These are phyloP conservation scores for Lagodon rhomboides DNA, from an alignment of 2,797 vertebrate species.

Conservation along the genomic window DNA sequence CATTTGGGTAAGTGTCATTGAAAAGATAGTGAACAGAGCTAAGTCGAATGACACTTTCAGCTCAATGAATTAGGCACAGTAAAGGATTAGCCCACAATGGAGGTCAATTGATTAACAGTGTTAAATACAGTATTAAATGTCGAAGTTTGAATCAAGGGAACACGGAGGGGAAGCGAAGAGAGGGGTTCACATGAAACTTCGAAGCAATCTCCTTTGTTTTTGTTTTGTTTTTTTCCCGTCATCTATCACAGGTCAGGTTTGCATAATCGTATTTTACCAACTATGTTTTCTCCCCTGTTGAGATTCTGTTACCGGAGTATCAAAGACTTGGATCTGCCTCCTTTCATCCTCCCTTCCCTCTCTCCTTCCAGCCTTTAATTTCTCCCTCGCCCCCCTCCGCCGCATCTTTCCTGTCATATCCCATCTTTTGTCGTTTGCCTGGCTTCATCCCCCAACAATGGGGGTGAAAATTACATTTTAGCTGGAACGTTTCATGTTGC, in stretches of 20 bases:
- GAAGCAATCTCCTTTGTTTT: slow-evolving; percentile 31
- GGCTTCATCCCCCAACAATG: slow-evolving; percentile 80
- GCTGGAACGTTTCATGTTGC: slow-evolving; percentile 79
- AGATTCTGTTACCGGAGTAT: slow-evolving; percentile 64
- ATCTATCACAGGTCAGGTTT: slow-evolving; percentile 87
- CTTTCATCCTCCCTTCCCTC: slow-evolving; percentile 70
- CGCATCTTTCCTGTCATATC: slow-evolving; percentile 77
- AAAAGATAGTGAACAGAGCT: slow-evolving; percentile 79
- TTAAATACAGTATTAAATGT: slow-evolving; percentile 72
- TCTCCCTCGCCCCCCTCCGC: slow-evolving; percentile 33
- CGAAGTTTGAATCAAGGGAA: slow-evolving; percentile 69
- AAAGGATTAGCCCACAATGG: slow-evolving; percentile 82
- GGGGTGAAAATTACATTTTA: slow-evolving; percentile 85
- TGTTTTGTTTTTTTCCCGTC: slow-evolving; percentile 2
- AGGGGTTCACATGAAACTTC: slow-evolving; percentile 34
- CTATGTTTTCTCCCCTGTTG: slow-evolving; percentile 53
- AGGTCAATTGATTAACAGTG: slow-evolving; percentile 84
- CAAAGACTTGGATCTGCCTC: slow-evolving; percentile 65
- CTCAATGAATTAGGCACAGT: slow-evolving; percentile 83
- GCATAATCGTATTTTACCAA: slow-evolving; percentile 74
- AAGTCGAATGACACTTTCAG: slow-evolving; percentile 78
- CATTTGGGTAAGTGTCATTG: slow-evolving; percentile 83
- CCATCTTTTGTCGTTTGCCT: slow-evolving; percentile 76
- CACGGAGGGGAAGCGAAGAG: slow-evolving; percentile 16
- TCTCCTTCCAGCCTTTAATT: slow-evolving; percentile 57